Conservation (phyloP, 2,888 invertebrate species). For the Sesia apiformis region DNA sequence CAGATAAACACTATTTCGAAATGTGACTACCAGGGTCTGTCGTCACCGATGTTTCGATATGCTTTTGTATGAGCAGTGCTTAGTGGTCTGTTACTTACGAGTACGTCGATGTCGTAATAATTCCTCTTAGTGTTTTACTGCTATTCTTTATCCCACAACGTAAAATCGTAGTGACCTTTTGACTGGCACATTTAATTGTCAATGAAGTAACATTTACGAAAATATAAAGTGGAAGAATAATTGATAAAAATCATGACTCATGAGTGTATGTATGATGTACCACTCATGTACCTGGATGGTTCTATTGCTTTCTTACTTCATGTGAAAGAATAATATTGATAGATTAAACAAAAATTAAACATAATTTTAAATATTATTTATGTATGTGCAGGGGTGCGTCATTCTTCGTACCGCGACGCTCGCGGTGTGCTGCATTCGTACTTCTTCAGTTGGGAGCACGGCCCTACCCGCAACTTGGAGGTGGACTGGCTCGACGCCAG, state of each 20-base stretch:
- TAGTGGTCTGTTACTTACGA: background rate
- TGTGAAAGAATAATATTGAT: no score
- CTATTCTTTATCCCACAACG: background rate
- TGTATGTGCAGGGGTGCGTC: constrained; percentile 81
- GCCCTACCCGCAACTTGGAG: constrained; percentile 85
- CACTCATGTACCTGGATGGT: no score
- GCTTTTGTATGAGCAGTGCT: constrained; percentile 19
- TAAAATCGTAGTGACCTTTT: background rate
- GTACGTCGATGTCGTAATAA: background rate
- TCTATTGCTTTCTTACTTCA: no score
- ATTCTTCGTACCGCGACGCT: constrained; percentile 90
- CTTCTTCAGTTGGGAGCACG: constrained; percentile 95
- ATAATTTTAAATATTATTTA: background rate
- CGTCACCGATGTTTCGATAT: constrained; percentile 36
- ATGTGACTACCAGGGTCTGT: constrained; percentile 33
- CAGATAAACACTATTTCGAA: constrained; percentile 46
- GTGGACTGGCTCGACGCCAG: constrained; percentile 94
- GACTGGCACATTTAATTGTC: no score
- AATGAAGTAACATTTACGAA: no score
- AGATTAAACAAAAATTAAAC: no score
- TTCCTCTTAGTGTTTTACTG: background rate
- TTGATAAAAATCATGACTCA: no score
- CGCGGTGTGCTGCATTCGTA: constrained; percentile 92
- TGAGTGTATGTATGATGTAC: no score
- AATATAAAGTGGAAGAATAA: no score